Percentiles rank a stretch among this genome's conserved stretches.
Conservation (phyloP, 2,797 vertebrate species). For the Girardinus metallicus region DNA sequence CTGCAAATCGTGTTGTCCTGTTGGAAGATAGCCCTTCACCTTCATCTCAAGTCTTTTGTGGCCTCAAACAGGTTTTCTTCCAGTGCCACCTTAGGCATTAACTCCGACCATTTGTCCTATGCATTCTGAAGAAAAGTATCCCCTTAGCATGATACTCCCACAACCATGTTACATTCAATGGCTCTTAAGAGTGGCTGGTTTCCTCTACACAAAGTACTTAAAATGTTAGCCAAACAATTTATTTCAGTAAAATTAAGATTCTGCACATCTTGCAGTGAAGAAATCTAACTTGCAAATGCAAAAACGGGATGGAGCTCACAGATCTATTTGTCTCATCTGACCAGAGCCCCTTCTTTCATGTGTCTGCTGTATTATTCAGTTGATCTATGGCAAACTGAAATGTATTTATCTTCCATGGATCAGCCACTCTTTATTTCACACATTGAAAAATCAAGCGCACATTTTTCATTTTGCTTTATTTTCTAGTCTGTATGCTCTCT, state of each 20-base stretch:
- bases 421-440: not conserved
- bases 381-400: not conserved
- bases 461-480: slow-evolving; percentile 1
- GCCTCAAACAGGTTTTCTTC: not conserved
- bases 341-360: not conserved
- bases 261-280: not conserved
- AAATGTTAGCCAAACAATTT: not conserved
- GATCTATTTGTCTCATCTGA: not conserved
- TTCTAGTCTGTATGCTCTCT: not conserved
- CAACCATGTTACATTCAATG: not conserved
- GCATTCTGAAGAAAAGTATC: not conserved
- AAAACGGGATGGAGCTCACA: not conserved
- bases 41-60: not conserved
- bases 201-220: not conserved
- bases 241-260: not conserved
- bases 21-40: not conserved
- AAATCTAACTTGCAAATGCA: not conserved
- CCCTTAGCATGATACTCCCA: not conserved
- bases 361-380: not conserved
- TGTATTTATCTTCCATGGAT: not conserved
- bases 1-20: not conserved
- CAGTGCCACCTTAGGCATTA: not conserved
- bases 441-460: not conserved
- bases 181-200: not conserved
- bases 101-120: not conserved